Evolutionary conservation across 2,113 vertebrate genomes (phyloP), one percentile per base, ranked within the genome.

Genomic region (Oenanthe oenanthe): DNA sequence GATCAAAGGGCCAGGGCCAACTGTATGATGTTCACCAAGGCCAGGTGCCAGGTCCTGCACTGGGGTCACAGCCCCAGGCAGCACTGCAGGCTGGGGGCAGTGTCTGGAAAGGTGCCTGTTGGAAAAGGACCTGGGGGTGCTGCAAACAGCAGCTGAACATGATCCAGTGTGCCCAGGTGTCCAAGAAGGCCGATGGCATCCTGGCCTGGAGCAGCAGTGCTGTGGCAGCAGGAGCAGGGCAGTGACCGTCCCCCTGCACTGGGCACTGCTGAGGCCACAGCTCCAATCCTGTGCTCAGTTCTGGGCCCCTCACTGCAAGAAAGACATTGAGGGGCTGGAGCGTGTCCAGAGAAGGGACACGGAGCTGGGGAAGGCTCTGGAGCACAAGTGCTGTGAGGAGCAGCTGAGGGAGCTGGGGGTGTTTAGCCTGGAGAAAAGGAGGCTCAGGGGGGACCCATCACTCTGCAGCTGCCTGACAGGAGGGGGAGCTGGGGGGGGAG

Each of bases 41-140:
- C 10, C 65, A 28, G 24, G 40, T 48, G 17, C 17, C 0, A 0
- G 34, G 10, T 36, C 7, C 78, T 56, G 31, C 26, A 2, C 26
- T 13, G 0, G 10, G 8, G 10, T 54, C 21, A 36, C 56, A 82
- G 9, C 6, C 19, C 54, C n/a, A 13, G n/a, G 24, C 28, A 88
- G 22, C 0, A 0, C 43, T 2, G 1, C 28, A 45, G 51, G 9
- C 4, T 47, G 29, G 29, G 7, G 6, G 9, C 31, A 68, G 17
- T 22, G 54, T 0, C 40, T 61, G 47, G 9, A 0, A 60, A 53
- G 24, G 18, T 53, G 53, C 45, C 15, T 2, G 2, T 7, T 1
- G 3, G 28, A n/a, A 81, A 81, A 53, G 25, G 38, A 29, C 10
- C 70, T 34, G 53, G 38, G 19, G 2, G 11, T 47, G 32, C 28